Conservation (phyloP, 1,140 invertebrate genomes). For the Drosophila tristis region DNA sequence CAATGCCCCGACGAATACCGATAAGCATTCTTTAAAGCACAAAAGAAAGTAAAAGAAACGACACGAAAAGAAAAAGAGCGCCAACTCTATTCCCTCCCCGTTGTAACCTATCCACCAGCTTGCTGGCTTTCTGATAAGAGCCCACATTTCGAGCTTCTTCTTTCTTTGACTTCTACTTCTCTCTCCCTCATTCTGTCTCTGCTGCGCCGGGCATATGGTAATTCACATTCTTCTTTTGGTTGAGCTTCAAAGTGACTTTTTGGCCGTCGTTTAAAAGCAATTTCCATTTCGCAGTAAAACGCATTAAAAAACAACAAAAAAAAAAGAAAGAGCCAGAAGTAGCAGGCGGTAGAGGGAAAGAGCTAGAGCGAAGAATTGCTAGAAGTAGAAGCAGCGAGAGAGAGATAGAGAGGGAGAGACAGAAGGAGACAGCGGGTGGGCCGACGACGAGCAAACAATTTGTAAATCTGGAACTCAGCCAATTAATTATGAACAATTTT, state of each 20-base stretch:
- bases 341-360: background rate
- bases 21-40: constrained; percentile 69
- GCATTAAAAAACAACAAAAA: constrained; percentile 43
- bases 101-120: background rate
- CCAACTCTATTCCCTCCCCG: constrained; percentile 21
- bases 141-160: no score
- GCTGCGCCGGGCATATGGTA: constrained; percentile 63
- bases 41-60: constrained; percentile 44
- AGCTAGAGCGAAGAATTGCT: no score
- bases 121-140: background rate
- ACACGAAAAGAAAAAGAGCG: constrained; percentile 36
- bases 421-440: constrained; percentile 30
- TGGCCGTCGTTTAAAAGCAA: constrained; percentile 61
- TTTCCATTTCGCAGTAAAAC: constrained; percentile 78
- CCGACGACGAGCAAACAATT: constrained; percentile 53
- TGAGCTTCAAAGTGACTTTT: constrained; percentile 37
- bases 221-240: constrained; percentile 49
- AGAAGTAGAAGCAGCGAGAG: background rate
- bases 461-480: constrained; percentile 80
- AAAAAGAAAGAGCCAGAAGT: constrained; percentile 17
- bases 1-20: constrained; percentile 55
- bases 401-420: constrained; percentile 11
- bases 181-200: constrained; percentile 17
- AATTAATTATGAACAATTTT: constrained; percentile 83
- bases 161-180: constrained; percentile 33